phyloP scores from a whole-genome alignment of 1,140 invertebrate genomes.

The Tetranychus cinnabarinus region DNA sequence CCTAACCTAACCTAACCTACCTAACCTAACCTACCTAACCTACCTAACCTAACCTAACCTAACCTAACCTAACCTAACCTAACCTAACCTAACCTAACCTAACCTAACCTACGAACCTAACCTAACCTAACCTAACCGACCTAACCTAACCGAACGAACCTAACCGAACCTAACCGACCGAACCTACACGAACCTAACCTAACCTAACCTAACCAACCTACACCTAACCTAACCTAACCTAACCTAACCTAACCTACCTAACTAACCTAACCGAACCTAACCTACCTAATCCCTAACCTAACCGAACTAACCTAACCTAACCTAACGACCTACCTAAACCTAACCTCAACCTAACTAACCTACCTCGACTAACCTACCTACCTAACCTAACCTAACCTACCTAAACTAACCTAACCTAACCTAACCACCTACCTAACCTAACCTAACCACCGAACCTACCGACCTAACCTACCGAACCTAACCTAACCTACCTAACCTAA shows the following conservation, averaged over 20 bases:
- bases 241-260: conserved; percentile 12
- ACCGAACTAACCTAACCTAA: conserved; percentile 9
- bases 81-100: conserved; percentile 14
- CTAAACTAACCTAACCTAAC: conserved; percentile 14
- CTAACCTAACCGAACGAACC: conserved; percentile 15
- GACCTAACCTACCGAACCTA: conserved; percentile 15
- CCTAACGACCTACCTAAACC: conserved; percentile 10
- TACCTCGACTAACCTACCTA: conserved; percentile 5
- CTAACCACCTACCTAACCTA: conserved; percentile 13
- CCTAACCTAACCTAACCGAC: conserved; percentile 14
- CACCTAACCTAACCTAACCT: conserved; percentile 16
- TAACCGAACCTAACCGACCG: conserved; percentile 15
- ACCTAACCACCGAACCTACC: conserved; percentile 15
- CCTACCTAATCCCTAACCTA: conserved; percentile 7
- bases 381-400: conserved; percentile 7
- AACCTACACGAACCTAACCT: conserved; percentile 15
- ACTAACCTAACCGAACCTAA: conserved; percentile 12
- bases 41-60: conserved; percentile 7
- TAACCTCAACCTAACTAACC: conserved; percentile 12
- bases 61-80: conserved; percentile 17
- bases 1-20: no score
- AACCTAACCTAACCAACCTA: conserved; percentile 16
- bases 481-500: conserved; percentile 13
- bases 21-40: no score
- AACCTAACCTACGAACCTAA: conserved; percentile 15